Percentiles rank a stretch among this genome's conserved stretches.
Conservation (phyloP, 2,888 invertebrate species). For the Cantharis rustica region DNA sequence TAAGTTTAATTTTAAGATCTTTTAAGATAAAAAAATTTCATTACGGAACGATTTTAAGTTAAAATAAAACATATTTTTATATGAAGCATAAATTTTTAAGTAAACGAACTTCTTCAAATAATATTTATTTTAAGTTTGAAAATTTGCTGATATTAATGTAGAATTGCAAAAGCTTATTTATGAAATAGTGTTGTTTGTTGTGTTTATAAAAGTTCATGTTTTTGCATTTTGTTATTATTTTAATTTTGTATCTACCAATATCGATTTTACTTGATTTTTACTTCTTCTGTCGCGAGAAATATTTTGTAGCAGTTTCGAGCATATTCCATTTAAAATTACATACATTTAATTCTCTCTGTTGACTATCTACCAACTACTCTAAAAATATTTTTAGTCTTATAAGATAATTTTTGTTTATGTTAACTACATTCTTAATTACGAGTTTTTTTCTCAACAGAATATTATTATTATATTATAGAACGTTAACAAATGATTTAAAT, state of each 20-base stretch:
- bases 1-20: too few species aligned
- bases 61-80: not conserved
- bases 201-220: not conserved
- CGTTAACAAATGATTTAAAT: too few species aligned
- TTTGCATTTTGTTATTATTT: not conserved
- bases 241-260: not conserved
- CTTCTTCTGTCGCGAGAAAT: not conserved
- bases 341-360: too few species aligned
- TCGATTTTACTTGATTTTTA: not conserved
- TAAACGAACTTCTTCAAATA: not conserved
- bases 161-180: not conserved
- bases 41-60: not conserved
- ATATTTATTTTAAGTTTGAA: not conserved
- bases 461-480: too few species aligned
- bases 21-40: not conserved
- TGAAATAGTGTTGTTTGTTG: not conserved
- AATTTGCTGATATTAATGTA: not conserved
- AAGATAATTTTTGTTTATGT: too few species aligned
- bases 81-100: not conserved
- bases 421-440: too few species aligned
- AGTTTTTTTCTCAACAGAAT: too few species aligned
- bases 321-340: not conserved
- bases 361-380: too few species aligned
- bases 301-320: not conserved
- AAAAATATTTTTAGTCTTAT: too few species aligned